Base-by-base conservation (phyloP, 1,140 invertebrate species). In the Cecropterus lyciades region DNA sequence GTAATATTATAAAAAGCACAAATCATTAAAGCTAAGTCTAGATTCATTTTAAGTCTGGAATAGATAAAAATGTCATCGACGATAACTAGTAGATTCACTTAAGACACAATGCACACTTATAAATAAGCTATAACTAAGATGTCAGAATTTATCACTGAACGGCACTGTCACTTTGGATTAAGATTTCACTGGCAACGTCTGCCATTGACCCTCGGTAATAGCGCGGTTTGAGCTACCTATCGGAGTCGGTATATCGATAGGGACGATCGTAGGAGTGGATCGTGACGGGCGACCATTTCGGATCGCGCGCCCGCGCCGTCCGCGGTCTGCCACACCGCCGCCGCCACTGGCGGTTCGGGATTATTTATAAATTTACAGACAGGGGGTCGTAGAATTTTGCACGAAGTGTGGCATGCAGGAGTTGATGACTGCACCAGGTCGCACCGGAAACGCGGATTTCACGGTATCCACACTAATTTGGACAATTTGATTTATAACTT, bases 301-400 rank as follows among this genome's bases (percentile, higher is more conserved):
- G 77, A 62, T 72, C 75, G 81, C 75, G 86, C 86, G 85, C 80
- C 85, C 87, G 87, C 87, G 87, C 85, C 88, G 88, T 89, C 84
- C 88, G 88, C 87, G 85, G 87, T 81, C 75, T 73, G 75, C 84
- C 81, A 75, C 85, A 84, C 79, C 88, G 86, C 79, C 85, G 82
- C 83, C 83, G 84, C 87, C 88, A 91, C 88, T 91, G 88, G 80
- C 85, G 69, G 51, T 81, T 74, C 79, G 83, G 87, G 82, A 88
- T 89, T 91, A 91, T 91, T 91, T 91, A 89, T 91, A 91, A 91
- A 89, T 89, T 83, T 79, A 85, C 79, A 88, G 85, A 91, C 89
- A 89, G 81, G 87, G 86, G 88, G 88, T 91, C 89, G 89, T 89
- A 91, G 89, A 89, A 85, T 87, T 89, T 91, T 78, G 89, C 86